These are phyloP conservation scores for Drosophila acutilabella DNA, from an alignment of 2,888 invertebrate species.

Conservation along the genomic window DNA sequence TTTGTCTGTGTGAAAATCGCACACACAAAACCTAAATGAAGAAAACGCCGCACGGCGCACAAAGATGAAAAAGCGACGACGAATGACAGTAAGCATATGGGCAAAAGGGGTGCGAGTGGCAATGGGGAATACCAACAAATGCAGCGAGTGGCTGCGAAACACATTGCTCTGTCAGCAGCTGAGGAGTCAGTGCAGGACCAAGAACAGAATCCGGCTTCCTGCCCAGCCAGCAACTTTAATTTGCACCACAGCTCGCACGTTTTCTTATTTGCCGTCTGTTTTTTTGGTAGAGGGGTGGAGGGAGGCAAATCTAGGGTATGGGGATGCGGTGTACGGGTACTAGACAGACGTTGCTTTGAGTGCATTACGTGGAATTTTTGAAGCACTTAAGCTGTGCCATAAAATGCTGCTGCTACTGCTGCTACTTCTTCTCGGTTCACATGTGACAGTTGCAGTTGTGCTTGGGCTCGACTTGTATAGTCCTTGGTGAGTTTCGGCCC, in stretches of 20 bases:
- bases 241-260: slow-evolving; percentile 78
- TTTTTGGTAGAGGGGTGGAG: slow-evolving; percentile 2
- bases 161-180: slow-evolving; percentile 77
- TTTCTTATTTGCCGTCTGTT: slow-evolving; percentile 78
- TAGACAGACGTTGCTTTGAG: slow-evolving; percentile 79
- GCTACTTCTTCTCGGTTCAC: slow-evolving; percentile 50
- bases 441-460: slow-evolving; percentile 69
- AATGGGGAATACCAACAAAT: slow-evolving; percentile 5
- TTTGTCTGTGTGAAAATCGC: slow-evolving; percentile 53
- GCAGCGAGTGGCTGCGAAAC: slow-evolving; percentile 62
- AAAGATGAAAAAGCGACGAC: slow-evolving; percentile 69
- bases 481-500: slow-evolving; percentile 19
- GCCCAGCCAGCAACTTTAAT: slow-evolving; percentile 69
- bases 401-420: slow-evolving; percentile 72
- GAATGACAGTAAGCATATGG: slow-evolving; percentile 62
- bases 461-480: slow-evolving; percentile 32
- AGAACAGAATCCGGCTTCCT: slow-evolving; percentile 52
- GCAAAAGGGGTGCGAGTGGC: neutral
- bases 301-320: neutral
- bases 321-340: slow-evolving; percentile 34
- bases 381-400: slow-evolving; percentile 79
- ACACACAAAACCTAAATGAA: slow-evolving; percentile 76
- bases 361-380: slow-evolving; percentile 83
- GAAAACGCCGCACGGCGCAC: slow-evolving; percentile 73
- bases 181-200: slow-evolving; percentile 58